These are phyloP conservation scores for Oncorhynchus mykiss DNA, from an alignment of 2,113 vertebrate genomes.

Conservation along the genomic window DNA sequence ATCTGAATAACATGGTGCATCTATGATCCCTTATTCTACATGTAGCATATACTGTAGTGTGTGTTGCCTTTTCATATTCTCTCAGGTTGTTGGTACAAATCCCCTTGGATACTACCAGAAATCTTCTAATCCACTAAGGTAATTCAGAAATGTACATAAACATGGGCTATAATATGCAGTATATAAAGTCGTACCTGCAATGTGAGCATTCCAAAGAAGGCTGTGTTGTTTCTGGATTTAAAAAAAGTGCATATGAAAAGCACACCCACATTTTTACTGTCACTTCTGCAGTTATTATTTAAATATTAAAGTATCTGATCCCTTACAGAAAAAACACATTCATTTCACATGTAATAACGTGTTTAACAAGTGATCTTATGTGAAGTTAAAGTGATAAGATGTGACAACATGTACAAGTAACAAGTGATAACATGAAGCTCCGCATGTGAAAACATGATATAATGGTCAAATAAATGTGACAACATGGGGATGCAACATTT, in stretches of 20 bases:
- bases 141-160: background rate
- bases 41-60: constrained; percentile 45
- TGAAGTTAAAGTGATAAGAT: too few species aligned
- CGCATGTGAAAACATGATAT: too few species aligned
- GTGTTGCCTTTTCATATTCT: constrained; percentile 40
- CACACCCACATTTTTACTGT: background rate
- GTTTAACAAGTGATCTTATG: too few species aligned
- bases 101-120: constrained; percentile 27
- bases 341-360: too few species aligned
- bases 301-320: too few species aligned
- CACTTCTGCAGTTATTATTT: background rate
- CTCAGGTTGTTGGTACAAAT: constrained; percentile 53
- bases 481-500: too few species aligned
- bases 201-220: background rate
- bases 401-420: too few species aligned
- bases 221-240: background rate
- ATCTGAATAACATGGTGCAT: constrained; percentile 37
- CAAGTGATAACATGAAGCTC: too few species aligned
- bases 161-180: background rate
- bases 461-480: too few species aligned
- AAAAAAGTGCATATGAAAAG: background rate
- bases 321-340: too few species aligned
- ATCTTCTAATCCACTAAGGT: constrained; percentile 27
- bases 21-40: constrained; percentile 43
- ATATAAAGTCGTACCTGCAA: background rate